phyloP scores from a whole-genome alignment of 2,113 vertebrate genomes.

The Tiliqua scincoides region DNA sequence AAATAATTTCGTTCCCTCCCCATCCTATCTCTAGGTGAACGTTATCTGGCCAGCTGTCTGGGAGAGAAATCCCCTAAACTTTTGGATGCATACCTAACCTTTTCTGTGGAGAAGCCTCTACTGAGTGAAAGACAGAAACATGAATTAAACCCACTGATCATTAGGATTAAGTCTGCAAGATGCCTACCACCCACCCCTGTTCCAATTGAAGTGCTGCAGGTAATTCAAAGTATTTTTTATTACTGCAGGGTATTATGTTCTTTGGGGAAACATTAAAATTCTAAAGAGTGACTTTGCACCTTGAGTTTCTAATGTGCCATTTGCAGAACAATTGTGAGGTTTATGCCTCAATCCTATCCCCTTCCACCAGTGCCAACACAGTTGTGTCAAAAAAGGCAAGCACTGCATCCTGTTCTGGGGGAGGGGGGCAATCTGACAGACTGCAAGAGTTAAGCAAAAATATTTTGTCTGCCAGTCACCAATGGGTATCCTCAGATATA shows the following conservation, averaged over 20 bases:
- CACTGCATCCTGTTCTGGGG: too few species aligned
- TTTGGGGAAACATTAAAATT: neutral
- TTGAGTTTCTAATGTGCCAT: neutral
- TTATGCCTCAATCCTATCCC: neutral
- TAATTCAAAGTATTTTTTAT: slow-evolving; percentile 30
- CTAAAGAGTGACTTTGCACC: neutral
- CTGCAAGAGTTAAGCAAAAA: too few species aligned
- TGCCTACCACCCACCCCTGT: slow-evolving; percentile 78
- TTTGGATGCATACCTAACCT: slow-evolving; percentile 73
- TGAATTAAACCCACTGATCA: slow-evolving; percentile 85
- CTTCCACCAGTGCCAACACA: too few species aligned
- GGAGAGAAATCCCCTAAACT: slow-evolving; percentile 57
- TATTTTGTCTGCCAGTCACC: too few species aligned
- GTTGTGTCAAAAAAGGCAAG: too few species aligned
- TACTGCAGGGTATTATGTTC: neutral
- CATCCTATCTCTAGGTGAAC: slow-evolving; percentile 70
- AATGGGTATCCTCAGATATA: too few species aligned
- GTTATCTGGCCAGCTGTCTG: slow-evolving; percentile 63
- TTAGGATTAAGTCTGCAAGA: slow-evolving; percentile 79
- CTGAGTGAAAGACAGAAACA: slow-evolving; percentile 81
- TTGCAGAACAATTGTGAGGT: neutral
- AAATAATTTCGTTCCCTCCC: slow-evolving; percentile 24
- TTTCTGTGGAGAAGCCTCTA: slow-evolving; percentile 78
- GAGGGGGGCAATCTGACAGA: too few species aligned
- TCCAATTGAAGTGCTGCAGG: slow-evolving; percentile 76